phyloP scores from a whole-genome alignment of 1,140 invertebrate genomes.

The Campoletis sonorensis region DNA sequence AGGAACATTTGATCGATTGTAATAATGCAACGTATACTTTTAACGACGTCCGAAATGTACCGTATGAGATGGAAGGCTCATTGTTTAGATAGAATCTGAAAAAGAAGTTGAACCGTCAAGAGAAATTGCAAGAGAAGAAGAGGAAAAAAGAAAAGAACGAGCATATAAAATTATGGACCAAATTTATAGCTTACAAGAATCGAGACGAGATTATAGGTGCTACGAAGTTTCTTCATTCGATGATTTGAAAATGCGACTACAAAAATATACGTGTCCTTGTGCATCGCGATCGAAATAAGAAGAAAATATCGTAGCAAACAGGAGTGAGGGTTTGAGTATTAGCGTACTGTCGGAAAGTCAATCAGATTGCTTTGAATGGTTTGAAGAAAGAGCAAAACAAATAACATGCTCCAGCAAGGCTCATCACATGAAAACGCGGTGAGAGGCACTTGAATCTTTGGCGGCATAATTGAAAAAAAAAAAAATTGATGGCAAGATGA shows the following conservation, averaged over 20 bases:
- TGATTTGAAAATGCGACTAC: background rate
- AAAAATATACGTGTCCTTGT: background rate
- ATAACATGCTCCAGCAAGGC: conserved; percentile 53
- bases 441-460: conserved; percentile 48
- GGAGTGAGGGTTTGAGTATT: conserved; percentile 35
- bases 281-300: background rate
- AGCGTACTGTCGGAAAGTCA: conserved; percentile 50
- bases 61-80: background rate
- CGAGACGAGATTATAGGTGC: background rate
- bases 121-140: conserved; percentile 1
- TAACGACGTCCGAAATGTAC: conserved; percentile 15
- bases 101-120: conserved; percentile 7
- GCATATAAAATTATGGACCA: background rate
- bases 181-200: background rate
- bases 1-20: conserved; percentile 3
- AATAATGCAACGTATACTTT: conserved; percentile 13
- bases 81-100: conserved; percentile 15
- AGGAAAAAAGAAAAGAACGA: conserved; percentile 19
- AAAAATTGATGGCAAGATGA: conserved; percentile 53
- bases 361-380: conserved; percentile 47
- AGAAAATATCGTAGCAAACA: conserved; percentile 33
- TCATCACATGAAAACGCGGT: conserved; percentile 55
- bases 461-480: conserved; percentile 51
- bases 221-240: background rate
- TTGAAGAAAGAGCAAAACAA: conserved; percentile 50